phyloP scores from a whole-genome alignment of 2,888 invertebrate genomes.

The Gryllus longicercus region DNA sequence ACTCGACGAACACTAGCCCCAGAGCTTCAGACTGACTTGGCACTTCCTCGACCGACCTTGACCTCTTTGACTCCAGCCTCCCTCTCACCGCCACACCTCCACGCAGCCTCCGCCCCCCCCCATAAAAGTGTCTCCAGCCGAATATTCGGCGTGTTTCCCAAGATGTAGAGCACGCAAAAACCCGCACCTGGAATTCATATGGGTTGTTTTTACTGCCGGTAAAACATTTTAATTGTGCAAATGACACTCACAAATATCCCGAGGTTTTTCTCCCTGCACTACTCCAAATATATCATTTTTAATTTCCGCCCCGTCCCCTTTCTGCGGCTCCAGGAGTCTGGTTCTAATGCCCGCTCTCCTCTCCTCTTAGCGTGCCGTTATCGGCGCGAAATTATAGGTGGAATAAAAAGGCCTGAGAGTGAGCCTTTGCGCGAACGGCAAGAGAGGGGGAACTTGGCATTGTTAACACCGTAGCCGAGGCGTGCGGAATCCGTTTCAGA shows the following conservation, averaged over 20 bases:
- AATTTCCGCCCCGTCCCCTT: not conserved
- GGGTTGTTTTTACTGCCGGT: slow-evolving; percentile 17
- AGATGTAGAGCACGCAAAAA: not conserved
- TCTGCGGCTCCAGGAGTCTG: not conserved
- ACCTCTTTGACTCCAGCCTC: not conserved
- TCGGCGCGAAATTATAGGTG: not conserved
- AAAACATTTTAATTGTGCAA: slow-evolving; percentile 17
- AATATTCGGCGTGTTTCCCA: not conserved
- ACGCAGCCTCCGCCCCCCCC: too few species aligned
- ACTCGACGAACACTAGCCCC: too few species aligned
- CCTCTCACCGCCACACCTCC: not conserved
- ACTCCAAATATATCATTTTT: slow-evolving; percentile 6
- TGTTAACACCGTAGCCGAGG: too few species aligned
- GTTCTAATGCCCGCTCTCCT: not conserved
- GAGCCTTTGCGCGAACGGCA: not conserved
- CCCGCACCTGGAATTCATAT: not conserved
- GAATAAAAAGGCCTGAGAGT: not conserved
- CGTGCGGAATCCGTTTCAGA: too few species aligned
- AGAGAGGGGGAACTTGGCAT: not conserved
- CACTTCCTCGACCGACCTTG: too few species aligned
- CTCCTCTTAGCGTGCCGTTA: not conserved
- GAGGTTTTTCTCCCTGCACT: not conserved
- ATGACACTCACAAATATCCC: slow-evolving; percentile 8
- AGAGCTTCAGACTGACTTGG: too few species aligned
- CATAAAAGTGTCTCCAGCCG: too few species aligned